phyloP scores from a whole-genome alignment of 1,140 invertebrate genomes.

The Drosophila serrata region DNA sequence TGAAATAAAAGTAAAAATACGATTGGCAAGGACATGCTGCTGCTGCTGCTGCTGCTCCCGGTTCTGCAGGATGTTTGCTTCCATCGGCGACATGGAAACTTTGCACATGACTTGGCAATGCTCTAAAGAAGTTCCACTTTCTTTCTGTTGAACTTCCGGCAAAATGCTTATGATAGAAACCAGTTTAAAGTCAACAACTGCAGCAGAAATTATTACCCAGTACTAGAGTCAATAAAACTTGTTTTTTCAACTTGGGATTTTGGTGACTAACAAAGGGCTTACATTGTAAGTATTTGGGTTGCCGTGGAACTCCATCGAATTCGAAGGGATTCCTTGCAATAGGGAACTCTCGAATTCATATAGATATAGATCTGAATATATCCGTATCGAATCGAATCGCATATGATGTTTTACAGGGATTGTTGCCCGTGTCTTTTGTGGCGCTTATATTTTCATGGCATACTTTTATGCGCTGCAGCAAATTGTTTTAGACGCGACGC shows the following conservation, averaged over 20 bases:
- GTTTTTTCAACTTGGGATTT: background rate
- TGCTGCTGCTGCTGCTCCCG: background rate
- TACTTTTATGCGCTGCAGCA: constrained; percentile 48
- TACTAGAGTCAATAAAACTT: background rate
- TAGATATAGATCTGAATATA: background rate
- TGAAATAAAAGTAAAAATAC: constrained; percentile 20
- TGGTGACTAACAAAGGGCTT: background rate
- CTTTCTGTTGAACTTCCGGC: background rate
- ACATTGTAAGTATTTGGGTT: background rate
- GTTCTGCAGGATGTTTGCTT: constrained; percentile 16
- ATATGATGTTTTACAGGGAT: constrained; percentile 20
- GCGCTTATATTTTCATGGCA: constrained; percentile 18
- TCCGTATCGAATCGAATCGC: constrained; percentile 6
- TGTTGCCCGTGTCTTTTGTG: background rate
- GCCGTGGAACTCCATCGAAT: background rate
- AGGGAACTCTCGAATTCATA: background rate
- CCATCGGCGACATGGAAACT: constrained; percentile 26
- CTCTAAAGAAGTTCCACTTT: constrained; percentile 5
- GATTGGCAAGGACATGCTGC: constrained; percentile 14
- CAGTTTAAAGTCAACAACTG: background rate
- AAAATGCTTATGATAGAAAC: background rate
- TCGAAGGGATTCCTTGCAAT: background rate
- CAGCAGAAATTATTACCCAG: background rate
- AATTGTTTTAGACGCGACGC: constrained; percentile 51
- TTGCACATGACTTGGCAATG: constrained; percentile 39